Conservation (phyloP, 2,888 invertebrate species). For the Trachelus tabidus region DNA sequence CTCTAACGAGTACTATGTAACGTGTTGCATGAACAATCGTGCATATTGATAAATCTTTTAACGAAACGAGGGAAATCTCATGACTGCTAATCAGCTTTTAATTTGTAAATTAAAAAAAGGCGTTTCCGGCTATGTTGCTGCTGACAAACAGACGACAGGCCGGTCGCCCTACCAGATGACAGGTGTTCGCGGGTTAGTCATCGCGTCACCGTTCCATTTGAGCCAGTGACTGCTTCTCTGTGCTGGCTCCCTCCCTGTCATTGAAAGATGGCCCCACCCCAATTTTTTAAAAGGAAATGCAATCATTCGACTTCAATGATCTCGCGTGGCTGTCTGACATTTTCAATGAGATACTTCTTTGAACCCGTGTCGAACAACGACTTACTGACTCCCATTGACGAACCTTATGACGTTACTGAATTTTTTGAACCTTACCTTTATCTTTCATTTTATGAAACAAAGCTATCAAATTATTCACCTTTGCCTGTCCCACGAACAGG, state of each 20-base stretch:
- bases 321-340: neutral
- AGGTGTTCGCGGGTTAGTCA: slow-evolving; percentile 34
- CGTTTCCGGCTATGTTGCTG: slow-evolving; percentile 8
- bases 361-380: neutral
- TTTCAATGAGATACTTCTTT: neutral
- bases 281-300: neutral
- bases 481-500: neutral
- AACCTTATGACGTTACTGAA: neutral
- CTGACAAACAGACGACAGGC: slow-evolving; percentile 10
- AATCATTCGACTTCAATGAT: neutral
- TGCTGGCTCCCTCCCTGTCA: neutral
- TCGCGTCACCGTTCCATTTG: slow-evolving; percentile 18
- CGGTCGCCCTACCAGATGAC: slow-evolving; percentile 30
- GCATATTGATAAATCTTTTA: neutral
- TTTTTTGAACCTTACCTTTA: neutral
- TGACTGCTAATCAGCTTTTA: neutral
- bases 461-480: neutral
- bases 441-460: neutral
- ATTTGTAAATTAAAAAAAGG: neutral
- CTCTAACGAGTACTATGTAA: slow-evolving; percentile 6
- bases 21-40: slow-evolving; percentile 17
- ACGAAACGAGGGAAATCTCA: neutral
- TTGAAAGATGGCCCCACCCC: slow-evolving; percentile 1
- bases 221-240: slow-evolving; percentile 16
- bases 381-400: neutral